Evolutionary conservation across 2,113 vertebrate species (phyloP), one percentile per base, ranked within the genome.

Genomic region (Leucoraja erinaceus): DNA sequence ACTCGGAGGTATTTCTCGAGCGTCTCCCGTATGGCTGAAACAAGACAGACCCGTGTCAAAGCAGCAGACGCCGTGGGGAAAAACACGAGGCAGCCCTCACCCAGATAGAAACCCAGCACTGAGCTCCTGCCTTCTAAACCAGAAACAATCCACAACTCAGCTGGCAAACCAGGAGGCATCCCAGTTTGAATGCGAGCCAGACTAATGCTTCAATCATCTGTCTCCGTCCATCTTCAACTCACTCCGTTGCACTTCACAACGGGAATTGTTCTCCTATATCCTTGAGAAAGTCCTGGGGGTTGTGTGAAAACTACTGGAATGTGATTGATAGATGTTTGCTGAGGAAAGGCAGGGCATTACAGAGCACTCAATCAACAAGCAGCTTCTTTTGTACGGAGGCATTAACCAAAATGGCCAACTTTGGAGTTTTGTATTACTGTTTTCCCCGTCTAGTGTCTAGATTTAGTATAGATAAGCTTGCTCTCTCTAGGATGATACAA

Each of bases 1-100:
- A 97, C 93, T 98, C 98, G 0, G 98, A 97, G 3, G 96, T 97
- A 0, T 97, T 98, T 79, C 97, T 97, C 1, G 96, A 97, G 0
- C 96, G 96, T 66, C 93, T 95, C 0, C 96, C 96, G 0, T 96
- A 93, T 83, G 94, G 94, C 98, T 99, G 93, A 0, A 11, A 93
- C 90, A 90, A n/a, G 93, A 84, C 70, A 93, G 31, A 61, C 11
- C 12, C 14, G n/a, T 12, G n/a, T 93, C 63, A 93, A 72, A 74
- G 5, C 68, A 70, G 28, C 22, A 9, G 3, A n/a, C 61, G 47
- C 8, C 66, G 56, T 20, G 11, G 20, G 38, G 38, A 31, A 66
- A 4, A 33, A 25, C 20, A 11, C 14, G 25, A 79, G 5, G 22
- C n/a, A 83, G 31, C 75, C 8, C 90, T n/a, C 70, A 2, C 20